Evolutionary conservation across 2,888 invertebrate genomes (phyloP), one percentile per base, ranked within the genome.

Genomic region (Drosophila subsilvestris): DNA sequence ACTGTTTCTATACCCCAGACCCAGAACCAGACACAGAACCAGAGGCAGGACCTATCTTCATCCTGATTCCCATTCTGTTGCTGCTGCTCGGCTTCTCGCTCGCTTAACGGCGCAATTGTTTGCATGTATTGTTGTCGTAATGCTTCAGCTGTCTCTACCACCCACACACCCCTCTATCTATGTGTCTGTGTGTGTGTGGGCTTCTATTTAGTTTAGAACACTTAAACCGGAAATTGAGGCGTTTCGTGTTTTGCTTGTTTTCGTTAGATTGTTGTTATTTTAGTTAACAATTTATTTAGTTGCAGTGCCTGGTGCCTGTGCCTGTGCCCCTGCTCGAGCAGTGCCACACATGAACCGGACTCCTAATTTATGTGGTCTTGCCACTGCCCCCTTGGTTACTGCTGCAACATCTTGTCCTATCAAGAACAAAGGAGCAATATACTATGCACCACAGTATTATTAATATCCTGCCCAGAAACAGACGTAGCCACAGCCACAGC

Each of bases 261-360:
- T 78, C 67, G 80, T 76, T 88, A 78, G 84, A 76, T 77, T 84
- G 87, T 88, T 88, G 79, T 88, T 86, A 84, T 88, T 86, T 88
- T 79, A 84, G 88, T 88, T 88, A 86, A 88, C 86, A 86, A 86
- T 86, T 86, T 88, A 86, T 86, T 88, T 86, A 86, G 88, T 80
- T 80, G 63, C 71, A 61, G 54, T 37, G 7, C 27, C 25, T 25
- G 20, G 20, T 20, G 22, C 32, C 37, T 14, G 12, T 5, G 14
- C 32, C 14, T 1, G 12, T 37, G 12, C 12, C 12, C 67, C 63
- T 55, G 62, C 66, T 58, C 22, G 14, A 22, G 20, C 65, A 54
- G 37, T 37, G 37, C 6, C 62, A 70, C 63, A 62, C 62, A 77
- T 53, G 55, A 27, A 56, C 54, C 43, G 59, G 65, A 57, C 59